phyloP scores from a whole-genome alignment of 2,113 vertebrate genomes.

The Lampris incognitus region DNA sequence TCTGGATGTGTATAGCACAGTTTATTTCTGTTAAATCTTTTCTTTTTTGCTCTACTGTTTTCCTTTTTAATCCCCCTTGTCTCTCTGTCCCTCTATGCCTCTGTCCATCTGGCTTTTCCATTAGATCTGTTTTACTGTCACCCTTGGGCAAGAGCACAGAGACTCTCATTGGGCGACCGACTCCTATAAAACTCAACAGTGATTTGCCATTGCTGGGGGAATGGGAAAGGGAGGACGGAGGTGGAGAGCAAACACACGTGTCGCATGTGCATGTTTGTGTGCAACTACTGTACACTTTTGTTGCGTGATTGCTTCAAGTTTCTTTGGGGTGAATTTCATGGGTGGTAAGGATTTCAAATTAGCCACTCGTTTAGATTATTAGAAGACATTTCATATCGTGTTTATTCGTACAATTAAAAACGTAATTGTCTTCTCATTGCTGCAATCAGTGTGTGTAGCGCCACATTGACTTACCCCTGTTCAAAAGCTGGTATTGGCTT shows the following conservation, averaged over 20 bases:
- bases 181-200: slow-evolving; percentile 76
- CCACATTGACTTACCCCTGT: slow-evolving; percentile 27
- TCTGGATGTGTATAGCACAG: slow-evolving; percentile 11
- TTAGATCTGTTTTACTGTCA: slow-evolving; percentile 78
- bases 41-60: background rate
- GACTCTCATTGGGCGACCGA: slow-evolving; percentile 72
- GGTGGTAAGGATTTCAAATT: background rate
- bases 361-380: slow-evolving; percentile 11
- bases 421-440: background rate
- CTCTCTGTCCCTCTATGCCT: slow-evolving; percentile 33
- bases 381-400: background rate
- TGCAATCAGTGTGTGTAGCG: background rate
- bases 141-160: slow-evolving; percentile 68
- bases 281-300: slow-evolving; percentile 43
- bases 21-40: slow-evolving; percentile 22
- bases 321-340: background rate
- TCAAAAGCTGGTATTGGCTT: slow-evolving; percentile 54
- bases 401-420: slow-evolving; percentile 15
- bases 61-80: slow-evolving; percentile 5
- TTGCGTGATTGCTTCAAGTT: slow-evolving; percentile 48
- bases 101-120: slow-evolving; percentile 75
- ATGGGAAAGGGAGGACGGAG: background rate
- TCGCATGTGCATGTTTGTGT: no score
- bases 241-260: background rate
- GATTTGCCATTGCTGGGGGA: slow-evolving; percentile 55